Percentiles rank a stretch among this genome's conserved stretches.
Evolutionary conservation across 2,113 vertebrate species (phyloP).

Genomic region (Dicerorhinus sumatrensis): DNA sequence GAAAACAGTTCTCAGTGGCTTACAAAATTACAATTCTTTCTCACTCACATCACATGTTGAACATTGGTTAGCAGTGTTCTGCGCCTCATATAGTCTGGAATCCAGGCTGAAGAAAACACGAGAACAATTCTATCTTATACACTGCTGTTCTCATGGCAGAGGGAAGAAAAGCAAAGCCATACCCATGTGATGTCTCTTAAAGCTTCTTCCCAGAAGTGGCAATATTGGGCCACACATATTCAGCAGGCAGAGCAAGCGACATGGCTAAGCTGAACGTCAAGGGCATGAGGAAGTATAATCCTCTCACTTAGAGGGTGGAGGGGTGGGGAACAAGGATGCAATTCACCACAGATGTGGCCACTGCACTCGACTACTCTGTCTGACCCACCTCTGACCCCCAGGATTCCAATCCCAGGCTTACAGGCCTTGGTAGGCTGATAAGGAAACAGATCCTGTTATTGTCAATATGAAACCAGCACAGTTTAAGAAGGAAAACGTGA

Average conservation of each 20-base stretch:
- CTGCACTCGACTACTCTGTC: no score
- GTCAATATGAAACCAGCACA: background rate
- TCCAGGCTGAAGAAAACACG: background rate
- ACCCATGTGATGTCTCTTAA: background rate
- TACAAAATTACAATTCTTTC: background rate
- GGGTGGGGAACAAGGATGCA: rapidly evolving
- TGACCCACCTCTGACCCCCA: background rate
- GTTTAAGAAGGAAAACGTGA: background rate
- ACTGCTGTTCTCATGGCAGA: background rate
- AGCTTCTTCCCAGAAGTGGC: background rate
- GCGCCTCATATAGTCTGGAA: background rate
- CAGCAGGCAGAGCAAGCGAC: background rate
- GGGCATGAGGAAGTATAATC: background rate
- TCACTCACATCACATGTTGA: background rate
- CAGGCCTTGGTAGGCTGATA: background rate
- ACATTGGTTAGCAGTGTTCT: background rate
- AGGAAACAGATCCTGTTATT: background rate
- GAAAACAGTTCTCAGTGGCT: background rate
- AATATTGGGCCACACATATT: background rate
- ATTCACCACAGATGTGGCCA: background rate
- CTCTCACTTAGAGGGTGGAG: background rate
- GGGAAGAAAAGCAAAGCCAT: background rate
- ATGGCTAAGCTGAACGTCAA: background rate
- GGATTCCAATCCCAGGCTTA: background rate
- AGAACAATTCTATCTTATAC: background rate